phyloP scores from a whole-genome alignment of 1,140 invertebrate species.

The Drosophila ironensis region DNA sequence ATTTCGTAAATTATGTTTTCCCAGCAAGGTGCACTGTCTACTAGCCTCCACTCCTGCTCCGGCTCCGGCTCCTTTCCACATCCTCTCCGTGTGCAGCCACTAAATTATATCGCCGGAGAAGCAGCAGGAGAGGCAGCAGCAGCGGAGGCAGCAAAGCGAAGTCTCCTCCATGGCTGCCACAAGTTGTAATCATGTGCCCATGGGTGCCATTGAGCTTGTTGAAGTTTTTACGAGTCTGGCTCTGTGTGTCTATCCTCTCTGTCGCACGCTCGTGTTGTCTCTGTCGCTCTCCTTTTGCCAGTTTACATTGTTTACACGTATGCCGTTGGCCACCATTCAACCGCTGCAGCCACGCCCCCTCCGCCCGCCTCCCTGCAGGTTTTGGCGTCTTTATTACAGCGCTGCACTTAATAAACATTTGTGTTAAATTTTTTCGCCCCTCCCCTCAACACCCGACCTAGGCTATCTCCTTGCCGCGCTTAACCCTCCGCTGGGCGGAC shows the following conservation, averaged over 20 bases:
- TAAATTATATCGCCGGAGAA: slow-evolving; percentile 38
- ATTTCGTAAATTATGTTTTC: slow-evolving; percentile 75
- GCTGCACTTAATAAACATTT: slow-evolving; percentile 77
- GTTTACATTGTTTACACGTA: slow-evolving; percentile 72
- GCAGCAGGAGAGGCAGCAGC: neutral
- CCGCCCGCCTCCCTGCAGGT: neutral
- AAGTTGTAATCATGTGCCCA: slow-evolving; percentile 73
- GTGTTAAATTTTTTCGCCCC: slow-evolving; percentile 62
- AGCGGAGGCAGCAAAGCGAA: neutral
- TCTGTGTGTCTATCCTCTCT: slow-evolving; percentile 22
- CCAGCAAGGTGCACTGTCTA: slow-evolving; percentile 50
- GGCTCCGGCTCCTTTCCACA: neutral
- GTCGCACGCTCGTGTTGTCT: neutral
- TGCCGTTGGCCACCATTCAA: slow-evolving; percentile 44
- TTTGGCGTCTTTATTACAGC: slow-evolving; percentile 74
- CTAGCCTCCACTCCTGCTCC: neutral
- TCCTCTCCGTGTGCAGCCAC: slow-evolving; percentile 30
- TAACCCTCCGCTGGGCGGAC: neutral
- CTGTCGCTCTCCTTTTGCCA: neutral
- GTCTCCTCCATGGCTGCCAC: slow-evolving; percentile 49
- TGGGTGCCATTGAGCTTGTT: slow-evolving; percentile 75
- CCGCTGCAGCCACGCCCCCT: slow-evolving; percentile 2
- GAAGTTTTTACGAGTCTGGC: slow-evolving; percentile 76
- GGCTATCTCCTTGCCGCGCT: neutral
- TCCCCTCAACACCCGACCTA: too few relatives aligned